Evolutionary conservation across 92 coral and sea anemone species (phyloP).

Genomic region (Isaurus tuberculatus): DNA sequence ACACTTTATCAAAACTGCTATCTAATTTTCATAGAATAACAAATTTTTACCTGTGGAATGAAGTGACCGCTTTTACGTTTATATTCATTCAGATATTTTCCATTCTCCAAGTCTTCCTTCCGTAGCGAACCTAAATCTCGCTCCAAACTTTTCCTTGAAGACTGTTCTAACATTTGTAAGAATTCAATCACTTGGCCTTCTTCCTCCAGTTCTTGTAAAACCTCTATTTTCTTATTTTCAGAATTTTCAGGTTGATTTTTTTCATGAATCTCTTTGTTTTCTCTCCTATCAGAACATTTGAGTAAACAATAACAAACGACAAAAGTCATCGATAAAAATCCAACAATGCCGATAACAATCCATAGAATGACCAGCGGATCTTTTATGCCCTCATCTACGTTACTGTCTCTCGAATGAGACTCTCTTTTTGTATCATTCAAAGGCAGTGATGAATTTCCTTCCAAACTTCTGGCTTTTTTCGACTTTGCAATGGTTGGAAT

Average conservation of each 20-base stretch:
- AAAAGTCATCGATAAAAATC: not conserved
- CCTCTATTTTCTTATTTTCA: constrained; percentile 16
- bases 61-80: not conserved
- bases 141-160: constrained; percentile 42
- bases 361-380: constrained; percentile 35
- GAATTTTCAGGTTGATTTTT: not conserved
- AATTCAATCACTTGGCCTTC: constrained; percentile 46
- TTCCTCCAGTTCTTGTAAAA: constrained; percentile 24
- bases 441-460: not conserved
- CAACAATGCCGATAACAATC: constrained; percentile 12
- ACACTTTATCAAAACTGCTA: not conserved
- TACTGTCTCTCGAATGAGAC: not conserved
- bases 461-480: not conserved
- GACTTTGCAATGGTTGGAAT: not conserved
- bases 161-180: constrained; percentile 32
- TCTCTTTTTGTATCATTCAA: not conserved
- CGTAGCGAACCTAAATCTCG: constrained; percentile 14
- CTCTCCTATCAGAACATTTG: constrained; percentile 26
- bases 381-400: not conserved
- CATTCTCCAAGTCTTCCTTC: constrained; percentile 33
- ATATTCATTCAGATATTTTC: not conserved
- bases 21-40: not conserved
- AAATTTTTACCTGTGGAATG: not conserved
- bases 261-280: not conserved
- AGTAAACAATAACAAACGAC: constrained; percentile 27